These are phyloP conservation scores for Microctonus aethiopoides DNA, from an alignment of 2,888 invertebrate genomes.

Conservation along the genomic window DNA sequence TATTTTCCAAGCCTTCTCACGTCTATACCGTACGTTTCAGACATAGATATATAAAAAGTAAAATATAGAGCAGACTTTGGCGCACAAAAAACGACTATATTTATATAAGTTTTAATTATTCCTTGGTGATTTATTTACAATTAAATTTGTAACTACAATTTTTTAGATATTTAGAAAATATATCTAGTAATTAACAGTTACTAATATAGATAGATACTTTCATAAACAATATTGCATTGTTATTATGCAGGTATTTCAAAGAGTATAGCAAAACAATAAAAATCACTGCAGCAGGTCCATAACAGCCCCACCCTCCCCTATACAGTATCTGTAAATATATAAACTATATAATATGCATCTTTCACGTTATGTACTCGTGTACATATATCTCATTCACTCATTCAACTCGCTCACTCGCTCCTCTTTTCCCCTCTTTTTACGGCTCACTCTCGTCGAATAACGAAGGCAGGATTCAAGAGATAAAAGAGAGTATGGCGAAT, in stretches of 20 bases:
- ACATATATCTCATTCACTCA: not conserved
- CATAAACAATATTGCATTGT: too few species aligned
- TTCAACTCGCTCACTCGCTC: conserved; percentile 1
- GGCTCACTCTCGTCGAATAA: not conserved
- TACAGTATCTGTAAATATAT: not conserved
- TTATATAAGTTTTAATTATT: not conserved
- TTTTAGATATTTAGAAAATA: too few species aligned
- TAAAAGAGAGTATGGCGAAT: conserved; percentile 11
- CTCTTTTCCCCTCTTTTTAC: not conserved
- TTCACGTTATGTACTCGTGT: too few species aligned
- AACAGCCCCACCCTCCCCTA: not conserved
- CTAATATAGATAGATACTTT: not conserved
- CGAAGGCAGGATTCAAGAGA: conserved; percentile 2
- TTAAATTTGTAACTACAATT: too few species aligned
- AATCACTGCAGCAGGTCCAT: not conserved
- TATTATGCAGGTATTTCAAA: not conserved
- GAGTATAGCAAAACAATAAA: not conserved
- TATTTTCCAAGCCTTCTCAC: not conserved
- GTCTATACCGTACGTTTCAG: not conserved
- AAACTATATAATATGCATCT: not conserved
- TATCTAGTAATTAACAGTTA: not conserved
- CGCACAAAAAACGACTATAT: not conserved
- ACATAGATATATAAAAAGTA: not conserved
- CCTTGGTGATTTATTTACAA: too few species aligned
- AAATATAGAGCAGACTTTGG: not conserved